Evolutionary conservation across 2,113 vertebrate species (phyloP).

Genomic region (Hippocampus comes): DNA sequence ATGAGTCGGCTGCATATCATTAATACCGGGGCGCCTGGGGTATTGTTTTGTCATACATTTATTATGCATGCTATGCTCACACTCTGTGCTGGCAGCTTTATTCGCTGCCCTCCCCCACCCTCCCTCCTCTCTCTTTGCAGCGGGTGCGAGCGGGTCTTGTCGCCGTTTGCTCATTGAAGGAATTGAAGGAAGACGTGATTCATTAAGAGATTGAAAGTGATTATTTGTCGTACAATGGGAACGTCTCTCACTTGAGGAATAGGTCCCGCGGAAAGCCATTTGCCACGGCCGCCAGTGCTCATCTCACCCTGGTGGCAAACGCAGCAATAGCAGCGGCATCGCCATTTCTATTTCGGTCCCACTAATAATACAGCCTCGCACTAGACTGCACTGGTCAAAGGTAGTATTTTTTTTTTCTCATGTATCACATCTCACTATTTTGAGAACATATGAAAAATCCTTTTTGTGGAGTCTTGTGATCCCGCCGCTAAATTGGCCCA

Average conservation of each 20-base stretch:
- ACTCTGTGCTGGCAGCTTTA: constrained; percentile 46
- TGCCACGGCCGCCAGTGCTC: constrained; percentile 11
- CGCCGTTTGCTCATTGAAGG: constrained; percentile 43
- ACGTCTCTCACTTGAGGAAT: constrained; percentile 50
- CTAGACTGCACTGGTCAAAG: no score
- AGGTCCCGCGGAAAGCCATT: constrained; percentile 37
- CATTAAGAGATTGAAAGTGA: constrained; percentile 61
- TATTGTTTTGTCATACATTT: constrained; percentile 75
- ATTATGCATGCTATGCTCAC: constrained; percentile 63
- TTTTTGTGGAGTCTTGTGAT: constrained; percentile 57
- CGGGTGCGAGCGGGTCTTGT: constrained; percentile 29
- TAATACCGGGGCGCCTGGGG: constrained; percentile 67
- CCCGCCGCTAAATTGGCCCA: constrained; percentile 62
- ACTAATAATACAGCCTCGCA: constrained; percentile 57
- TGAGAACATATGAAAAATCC: no score
- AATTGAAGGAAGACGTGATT: constrained; percentile 42
- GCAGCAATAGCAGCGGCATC: not conserved
- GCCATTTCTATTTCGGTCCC: constrained; percentile 55
- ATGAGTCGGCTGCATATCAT: constrained; percentile 73
- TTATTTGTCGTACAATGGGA: constrained; percentile 61
- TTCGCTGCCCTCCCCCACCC: constrained; percentile 30
- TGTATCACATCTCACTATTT: no score
- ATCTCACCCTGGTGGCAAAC: not conserved
- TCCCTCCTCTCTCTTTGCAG: constrained; percentile 10
- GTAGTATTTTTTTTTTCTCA: no score